Base-by-base conservation (phyloP, 1,140 invertebrate genomes). In the Riptortus pedestris region DNA sequence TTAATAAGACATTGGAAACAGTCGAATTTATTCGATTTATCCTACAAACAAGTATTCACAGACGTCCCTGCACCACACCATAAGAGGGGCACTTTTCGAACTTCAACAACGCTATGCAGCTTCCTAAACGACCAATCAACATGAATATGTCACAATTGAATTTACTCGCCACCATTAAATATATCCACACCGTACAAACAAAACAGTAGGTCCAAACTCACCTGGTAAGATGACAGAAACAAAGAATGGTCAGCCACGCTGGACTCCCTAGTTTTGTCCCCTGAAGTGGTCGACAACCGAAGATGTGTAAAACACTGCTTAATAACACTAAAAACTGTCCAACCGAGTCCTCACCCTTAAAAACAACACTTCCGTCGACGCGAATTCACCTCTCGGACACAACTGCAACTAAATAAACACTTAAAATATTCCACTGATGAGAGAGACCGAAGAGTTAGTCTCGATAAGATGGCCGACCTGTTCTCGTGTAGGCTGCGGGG, bases 201-300 rank as follows among this genome's bases (percentile, higher is more conserved):
- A n/a, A n/a, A n/a, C n/a, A n/a, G n/a, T n/a, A n/a, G n/a, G n/a
- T n/a, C n/a, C n/a, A n/a, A n/a, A n/a, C 62, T 63, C 28, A 63
- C 62, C 62, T 47, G 27, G 47, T 63, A 63, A 63, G n/a, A 20
- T 51, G 45, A 51, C 22, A 55, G 62, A 63, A 63, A 63, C 62
- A 55, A 63, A 63, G 48, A 63, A 51, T 28, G 62, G 48, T n/a
- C 47, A 55, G 62, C 62, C 62, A 63, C 62, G 62, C 62, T 63
- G 62, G 45, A 31, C 57, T 38, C 28, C 28, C 28, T 31, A 38
- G 57, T 33, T 47, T 24, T 24, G 51, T 55, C 24, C 18, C 24
- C 26, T 24, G 20, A 24, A 55, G 24, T 24, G 24, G 51, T 55
- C 51, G 51, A 24, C 51, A 55, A 55, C 24, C 26, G 12, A 55